Evolutionary conservation across 2,888 invertebrate genomes (phyloP).

Genomic region (Synergus gifuensis): DNA sequence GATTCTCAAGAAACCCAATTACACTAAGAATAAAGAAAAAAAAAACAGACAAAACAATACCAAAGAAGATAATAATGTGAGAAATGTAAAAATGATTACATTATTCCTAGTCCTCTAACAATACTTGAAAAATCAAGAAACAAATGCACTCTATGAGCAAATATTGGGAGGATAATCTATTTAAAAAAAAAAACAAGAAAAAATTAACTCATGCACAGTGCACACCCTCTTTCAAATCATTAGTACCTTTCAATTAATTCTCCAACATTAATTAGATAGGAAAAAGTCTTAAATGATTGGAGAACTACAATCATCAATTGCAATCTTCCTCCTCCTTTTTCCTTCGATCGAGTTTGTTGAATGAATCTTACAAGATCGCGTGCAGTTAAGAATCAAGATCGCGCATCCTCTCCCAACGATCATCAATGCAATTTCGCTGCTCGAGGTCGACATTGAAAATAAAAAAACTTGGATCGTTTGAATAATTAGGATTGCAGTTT

Average conservation of each 20-base stretch:
- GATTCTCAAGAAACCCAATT: constrained; percentile 25
- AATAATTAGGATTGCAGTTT: constrained; percentile 35
- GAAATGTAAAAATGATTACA: neutral
- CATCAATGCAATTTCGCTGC: constrained; percentile 26
- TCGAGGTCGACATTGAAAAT: constrained; percentile 35
- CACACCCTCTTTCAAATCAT: neutral
- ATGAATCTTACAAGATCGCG: constrained; percentile 19
- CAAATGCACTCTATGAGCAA: neutral
- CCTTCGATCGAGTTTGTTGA: neutral
- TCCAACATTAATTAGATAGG: neutral
- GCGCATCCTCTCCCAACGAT: neutral
- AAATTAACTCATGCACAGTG: too few relatives aligned
- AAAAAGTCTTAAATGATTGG: neutral
- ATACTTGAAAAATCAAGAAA: neutral
- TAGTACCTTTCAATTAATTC: neutral
- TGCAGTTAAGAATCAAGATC: constrained; percentile 23
- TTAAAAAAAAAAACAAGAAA: too few relatives aligned
- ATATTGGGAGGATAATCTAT: too few relatives aligned
- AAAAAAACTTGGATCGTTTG: constrained; percentile 34
- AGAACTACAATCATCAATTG: neutral
- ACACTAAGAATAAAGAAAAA: neutral
- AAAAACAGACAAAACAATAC: neutral
- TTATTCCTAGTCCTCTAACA: neutral
- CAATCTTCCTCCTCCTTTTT: neutral
- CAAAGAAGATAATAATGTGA: neutral